Conservation (phyloP, 2,888 invertebrate species). For the Ernsta delagoae region DNA sequence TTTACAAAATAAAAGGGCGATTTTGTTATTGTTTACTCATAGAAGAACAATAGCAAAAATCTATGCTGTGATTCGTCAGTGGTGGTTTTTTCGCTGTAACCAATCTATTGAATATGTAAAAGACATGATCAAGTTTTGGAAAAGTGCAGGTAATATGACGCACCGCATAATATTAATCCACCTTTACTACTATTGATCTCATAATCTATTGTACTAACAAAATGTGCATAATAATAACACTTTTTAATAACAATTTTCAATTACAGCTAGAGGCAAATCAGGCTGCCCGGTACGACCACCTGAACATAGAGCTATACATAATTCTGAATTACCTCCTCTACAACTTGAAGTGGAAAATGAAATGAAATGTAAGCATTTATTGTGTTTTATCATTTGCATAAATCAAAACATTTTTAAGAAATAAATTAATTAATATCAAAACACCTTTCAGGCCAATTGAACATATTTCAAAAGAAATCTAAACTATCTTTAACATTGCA, state of each 20-base stretch:
- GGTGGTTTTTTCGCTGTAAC: background rate
- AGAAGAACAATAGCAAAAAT: slow-evolving; percentile 53
- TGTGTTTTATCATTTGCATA: background rate
- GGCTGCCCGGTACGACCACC: slow-evolving; percentile 81
- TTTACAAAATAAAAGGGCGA: slow-evolving; percentile 56
- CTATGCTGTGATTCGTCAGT: slow-evolving; percentile 10
- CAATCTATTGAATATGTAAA: slow-evolving; percentile 23
- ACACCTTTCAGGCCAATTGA: slow-evolving; percentile 40
- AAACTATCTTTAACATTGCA: slow-evolving; percentile 90
- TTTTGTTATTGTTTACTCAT: slow-evolving; percentile 64
- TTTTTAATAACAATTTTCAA: slow-evolving; percentile 39
- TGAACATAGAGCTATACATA: slow-evolving; percentile 51
- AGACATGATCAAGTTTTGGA: slow-evolving; percentile 91
- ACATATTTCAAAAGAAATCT: slow-evolving; percentile 81
- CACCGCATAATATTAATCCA: slow-evolving; percentile 19
- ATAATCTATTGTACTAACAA: slow-evolving; percentile 10
- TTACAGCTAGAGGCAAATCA: slow-evolving; percentile 78
- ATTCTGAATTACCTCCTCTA: slow-evolving; percentile 42
- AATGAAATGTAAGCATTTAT: slow-evolving; percentile 62
- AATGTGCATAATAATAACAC: background rate
- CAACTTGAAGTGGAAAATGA: slow-evolving; percentile 58
- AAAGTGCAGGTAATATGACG: slow-evolving; percentile 86
- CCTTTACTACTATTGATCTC: slow-evolving; percentile 22
- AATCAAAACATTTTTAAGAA: background rate
- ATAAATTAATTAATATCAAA: background rate